Conservation (phyloP, 1,140 invertebrate genomes). For the Psilanteris sp. region DNA sequence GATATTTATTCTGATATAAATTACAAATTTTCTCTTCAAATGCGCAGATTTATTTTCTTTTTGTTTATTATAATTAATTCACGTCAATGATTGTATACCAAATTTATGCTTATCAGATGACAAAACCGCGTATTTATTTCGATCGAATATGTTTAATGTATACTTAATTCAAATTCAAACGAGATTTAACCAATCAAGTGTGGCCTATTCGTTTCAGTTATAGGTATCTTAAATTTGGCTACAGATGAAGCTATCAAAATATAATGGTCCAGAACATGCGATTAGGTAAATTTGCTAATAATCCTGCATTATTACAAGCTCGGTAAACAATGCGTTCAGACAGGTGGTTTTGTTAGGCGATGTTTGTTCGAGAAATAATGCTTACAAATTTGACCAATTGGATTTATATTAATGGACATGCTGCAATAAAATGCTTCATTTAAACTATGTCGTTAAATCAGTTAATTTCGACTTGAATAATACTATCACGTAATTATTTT, state of each 20-base stretch:
- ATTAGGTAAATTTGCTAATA: slow-evolving; percentile 60
- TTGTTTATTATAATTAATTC: no score
- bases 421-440: neutral
- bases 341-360: slow-evolving; percentile 44
- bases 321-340: slow-evolving; percentile 50
- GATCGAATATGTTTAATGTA: no score
- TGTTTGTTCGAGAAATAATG: slow-evolving; percentile 39
- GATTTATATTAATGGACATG: neutral
- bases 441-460: no score
- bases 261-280: slow-evolving; percentile 51
- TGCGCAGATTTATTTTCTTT: no score
- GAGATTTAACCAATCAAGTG: slow-evolving; percentile 8
- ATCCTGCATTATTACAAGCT: slow-evolving; percentile 46
- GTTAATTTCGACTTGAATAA: neutral
- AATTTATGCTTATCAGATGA: no score
- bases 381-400: slow-evolving; percentile 12
- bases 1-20: no score
- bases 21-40: no score
- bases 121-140: no score
- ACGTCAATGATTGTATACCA: no score
- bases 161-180: slow-evolving; percentile 24
- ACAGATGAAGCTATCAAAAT: slow-evolving; percentile 56
- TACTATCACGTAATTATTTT: no score
- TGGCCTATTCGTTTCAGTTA: slow-evolving; percentile 33
- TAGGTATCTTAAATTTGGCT: slow-evolving; percentile 40